Evolutionary conservation across 2,797 vertebrate genomes (phyloP).

Genomic region (Semaprochilodus insignis): DNA sequence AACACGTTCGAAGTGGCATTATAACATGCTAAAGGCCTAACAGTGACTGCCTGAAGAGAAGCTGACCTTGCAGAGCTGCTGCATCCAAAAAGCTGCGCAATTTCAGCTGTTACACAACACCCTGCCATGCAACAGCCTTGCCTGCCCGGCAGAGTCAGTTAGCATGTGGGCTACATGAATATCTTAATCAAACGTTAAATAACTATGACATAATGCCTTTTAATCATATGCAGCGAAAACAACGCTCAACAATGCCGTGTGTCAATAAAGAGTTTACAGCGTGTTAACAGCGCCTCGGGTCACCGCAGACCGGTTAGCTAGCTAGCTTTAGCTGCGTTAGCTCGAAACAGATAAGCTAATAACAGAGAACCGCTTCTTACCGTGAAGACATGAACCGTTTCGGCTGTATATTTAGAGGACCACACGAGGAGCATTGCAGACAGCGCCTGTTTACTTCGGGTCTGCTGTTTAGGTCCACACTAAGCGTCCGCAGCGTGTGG

Average conservation of each 20-base stretch:
- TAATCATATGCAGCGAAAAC: neutral
- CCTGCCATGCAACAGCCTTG: neutral
- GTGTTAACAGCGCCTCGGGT: neutral
- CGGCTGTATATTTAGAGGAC: constrained; percentile 46
- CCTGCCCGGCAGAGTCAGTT: neutral
- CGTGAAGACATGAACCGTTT: constrained; percentile 64
- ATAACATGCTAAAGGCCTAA: neutral
- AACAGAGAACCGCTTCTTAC: constrained; percentile 47
- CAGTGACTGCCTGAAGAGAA: neutral
- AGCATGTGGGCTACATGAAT: neutral
- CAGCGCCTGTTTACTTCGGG: constrained; percentile 37
- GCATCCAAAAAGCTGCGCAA: neutral
- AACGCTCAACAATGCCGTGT: neutral
- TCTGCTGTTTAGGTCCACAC: constrained; percentile 46
- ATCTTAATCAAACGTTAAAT: neutral
- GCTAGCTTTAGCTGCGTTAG: constrained; percentile 1
- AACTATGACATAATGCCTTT: neutral
- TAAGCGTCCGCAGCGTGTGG: constrained; percentile 42
- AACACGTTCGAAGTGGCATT: neutral
- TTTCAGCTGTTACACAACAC: constrained; percentile 5
- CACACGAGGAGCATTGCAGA: constrained; percentile 49
- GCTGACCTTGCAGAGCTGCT: neutral
- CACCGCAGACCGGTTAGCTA: no score
- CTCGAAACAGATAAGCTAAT: neutral
- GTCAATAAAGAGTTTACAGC: neutral